These are phyloP conservation scores for Ormyrus rosae DNA, from an alignment of 2,888 invertebrate species.

Conservation along the genomic window DNA sequence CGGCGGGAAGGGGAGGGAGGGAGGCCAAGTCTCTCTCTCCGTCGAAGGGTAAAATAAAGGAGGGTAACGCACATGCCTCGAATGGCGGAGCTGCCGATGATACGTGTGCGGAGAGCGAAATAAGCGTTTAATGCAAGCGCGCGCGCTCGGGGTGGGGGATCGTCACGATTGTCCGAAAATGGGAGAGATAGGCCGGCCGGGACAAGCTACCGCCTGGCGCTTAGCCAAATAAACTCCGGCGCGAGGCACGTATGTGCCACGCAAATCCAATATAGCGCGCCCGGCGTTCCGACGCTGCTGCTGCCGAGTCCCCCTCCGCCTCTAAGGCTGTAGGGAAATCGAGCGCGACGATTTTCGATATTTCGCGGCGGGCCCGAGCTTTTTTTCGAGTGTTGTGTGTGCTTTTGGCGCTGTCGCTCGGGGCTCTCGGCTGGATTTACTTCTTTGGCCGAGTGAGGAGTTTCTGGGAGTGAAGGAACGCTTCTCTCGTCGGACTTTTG, in stretches of 20 bases:
- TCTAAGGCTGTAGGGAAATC: too few species aligned
- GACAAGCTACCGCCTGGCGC: too few species aligned
- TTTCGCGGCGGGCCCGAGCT: too few species aligned
- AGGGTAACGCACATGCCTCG: slow-evolving; percentile 35
- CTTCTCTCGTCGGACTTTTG: too few species aligned
- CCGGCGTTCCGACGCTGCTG: background rate
- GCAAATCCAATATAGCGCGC: slow-evolving; percentile 36
- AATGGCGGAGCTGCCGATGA: slow-evolving; percentile 56
- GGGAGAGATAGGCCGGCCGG: slow-evolving; percentile 55
- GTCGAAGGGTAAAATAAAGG: slow-evolving; percentile 53
- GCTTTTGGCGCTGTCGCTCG: too few species aligned
- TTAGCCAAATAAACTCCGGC: slow-evolving; percentile 55
- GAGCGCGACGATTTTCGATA: too few species aligned
- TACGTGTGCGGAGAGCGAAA: slow-evolving; percentile 70
- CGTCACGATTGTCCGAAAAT: slow-evolving; percentile 68
- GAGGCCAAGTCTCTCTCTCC: background rate
- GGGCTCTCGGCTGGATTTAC: too few species aligned
- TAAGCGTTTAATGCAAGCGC: slow-evolving; percentile 64
- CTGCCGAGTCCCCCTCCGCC: too few species aligned
- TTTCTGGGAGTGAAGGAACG: too few species aligned
- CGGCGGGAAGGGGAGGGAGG: background rate
- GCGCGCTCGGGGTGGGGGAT: slow-evolving; percentile 35
- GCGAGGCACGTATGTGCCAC: slow-evolving; percentile 22
- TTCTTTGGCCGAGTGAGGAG: too few species aligned
- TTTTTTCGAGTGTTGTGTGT: too few species aligned